Conservation (phyloP, 2,113 vertebrate genomes). For the Gymnocephalus cernua region DNA sequence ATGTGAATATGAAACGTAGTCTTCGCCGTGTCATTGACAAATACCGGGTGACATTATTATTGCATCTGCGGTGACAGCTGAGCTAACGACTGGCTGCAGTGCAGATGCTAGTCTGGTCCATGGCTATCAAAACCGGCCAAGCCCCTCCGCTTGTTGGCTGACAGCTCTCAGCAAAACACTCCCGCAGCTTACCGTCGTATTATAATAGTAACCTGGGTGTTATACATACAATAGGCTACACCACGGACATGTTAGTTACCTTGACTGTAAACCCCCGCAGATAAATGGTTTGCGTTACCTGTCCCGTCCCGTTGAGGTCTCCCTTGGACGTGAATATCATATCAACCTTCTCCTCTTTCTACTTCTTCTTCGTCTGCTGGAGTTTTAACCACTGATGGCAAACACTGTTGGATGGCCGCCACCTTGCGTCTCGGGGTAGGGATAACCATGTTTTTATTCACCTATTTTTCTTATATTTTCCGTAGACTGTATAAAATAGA, state of each 20-base stretch:
- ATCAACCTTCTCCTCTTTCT: constrained; percentile 59
- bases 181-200: background rate
- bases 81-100: constrained; percentile 72
- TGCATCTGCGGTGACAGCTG: constrained; percentile 71
- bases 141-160: constrained; percentile 57
- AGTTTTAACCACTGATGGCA: background rate
- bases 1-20: background rate
- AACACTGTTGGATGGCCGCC: constrained; percentile 25
- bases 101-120: constrained; percentile 69
- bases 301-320: constrained; percentile 75
- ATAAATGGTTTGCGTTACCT: constrained; percentile 65
- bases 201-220: no score
- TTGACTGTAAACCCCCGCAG: constrained; percentile 36
- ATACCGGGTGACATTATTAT: constrained; percentile 48
- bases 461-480: background rate
- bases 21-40: constrained; percentile 31
- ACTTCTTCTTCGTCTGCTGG: constrained; percentile 52
- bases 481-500: background rate
- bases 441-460: background rate
- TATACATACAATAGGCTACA: background rate
- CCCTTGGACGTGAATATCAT: constrained; percentile 71
- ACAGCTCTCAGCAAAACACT: constrained; percentile 36
- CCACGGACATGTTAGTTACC: constrained; percentile 31
- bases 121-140: constrained; percentile 68
- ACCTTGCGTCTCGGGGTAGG: constrained; percentile 45